Conservation (phyloP, 2,797 vertebrate genomes). For the Steatocranus sp. region DNA sequence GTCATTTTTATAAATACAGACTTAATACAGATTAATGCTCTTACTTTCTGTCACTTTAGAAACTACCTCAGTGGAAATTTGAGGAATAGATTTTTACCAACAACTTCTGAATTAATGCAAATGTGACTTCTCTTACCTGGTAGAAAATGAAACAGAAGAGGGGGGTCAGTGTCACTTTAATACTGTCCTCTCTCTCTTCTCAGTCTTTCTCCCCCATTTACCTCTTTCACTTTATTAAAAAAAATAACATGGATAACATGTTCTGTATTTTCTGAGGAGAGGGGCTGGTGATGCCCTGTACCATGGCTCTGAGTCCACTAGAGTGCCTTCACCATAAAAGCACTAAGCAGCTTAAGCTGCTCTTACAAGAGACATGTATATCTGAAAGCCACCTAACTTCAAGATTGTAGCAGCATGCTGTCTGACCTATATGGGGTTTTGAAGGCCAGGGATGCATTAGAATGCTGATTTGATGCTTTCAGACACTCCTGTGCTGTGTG, state of each 20-base stretch:
- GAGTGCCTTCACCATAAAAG: slow-evolving; percentile 32
- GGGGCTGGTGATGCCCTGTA: neutral
- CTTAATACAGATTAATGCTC: neutral
- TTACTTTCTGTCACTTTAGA: neutral
- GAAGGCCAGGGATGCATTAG: neutral
- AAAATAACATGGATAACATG: neutral
- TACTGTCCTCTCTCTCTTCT: neutral
- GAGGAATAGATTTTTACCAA: neutral
- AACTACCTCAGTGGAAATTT: neutral
- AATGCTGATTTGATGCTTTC: neutral
- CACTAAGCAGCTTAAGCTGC: slow-evolving; percentile 31
- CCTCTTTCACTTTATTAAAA: neutral
- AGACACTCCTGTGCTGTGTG: neutral
- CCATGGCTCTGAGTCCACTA: slow-evolving; percentile 5
- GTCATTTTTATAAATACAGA: neutral
- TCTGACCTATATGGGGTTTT: slow-evolving; percentile 11
- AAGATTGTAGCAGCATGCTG: slow-evolving; percentile 25
- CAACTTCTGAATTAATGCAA: neutral
- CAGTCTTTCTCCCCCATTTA: neutral
- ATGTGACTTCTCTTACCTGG: neutral
- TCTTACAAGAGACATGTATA: slow-evolving; percentile 23
- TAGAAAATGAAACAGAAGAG: neutral
- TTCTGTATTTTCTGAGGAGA: neutral
- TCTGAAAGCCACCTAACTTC: slow-evolving; percentile 23
- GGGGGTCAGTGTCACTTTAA: neutral